A percentile compares a stretch with the other conserved stretches of the same genome.
These are phyloP conservation scores for Bettongia penicillata DNA, from an alignment of 2,113 vertebrate species.

Conservation along the genomic window DNA sequence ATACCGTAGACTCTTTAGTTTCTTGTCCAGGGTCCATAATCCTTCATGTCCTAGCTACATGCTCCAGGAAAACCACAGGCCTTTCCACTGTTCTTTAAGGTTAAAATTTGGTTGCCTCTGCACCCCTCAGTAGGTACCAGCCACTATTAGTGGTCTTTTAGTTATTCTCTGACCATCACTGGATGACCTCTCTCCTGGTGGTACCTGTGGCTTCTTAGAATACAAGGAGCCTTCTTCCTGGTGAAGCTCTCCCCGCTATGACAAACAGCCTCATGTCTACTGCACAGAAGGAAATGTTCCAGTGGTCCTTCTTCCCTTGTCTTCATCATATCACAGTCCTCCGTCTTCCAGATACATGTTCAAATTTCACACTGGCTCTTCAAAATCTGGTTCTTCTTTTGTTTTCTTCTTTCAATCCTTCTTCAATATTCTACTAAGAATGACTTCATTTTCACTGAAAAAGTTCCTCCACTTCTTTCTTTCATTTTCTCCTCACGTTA, in stretches of 20 bases:
- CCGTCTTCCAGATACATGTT: neutral
- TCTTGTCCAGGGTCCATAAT: neutral
- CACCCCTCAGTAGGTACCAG: neutral
- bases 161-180: neutral
- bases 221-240: neutral
- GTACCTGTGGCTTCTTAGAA: neutral
- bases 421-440: neutral
- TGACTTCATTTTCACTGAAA: neutral
- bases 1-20: neutral
- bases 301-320: neutral
- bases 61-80: neutral
- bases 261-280: neutral
- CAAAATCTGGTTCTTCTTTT: neutral
- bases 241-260: neutral
- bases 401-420: neutral
- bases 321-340: neutral
- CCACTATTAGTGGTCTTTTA: neutral
- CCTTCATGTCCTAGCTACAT: neutral
- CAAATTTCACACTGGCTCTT: neutral
- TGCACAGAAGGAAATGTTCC: neutral
- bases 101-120: neutral
- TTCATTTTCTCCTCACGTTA: neutral
- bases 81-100: neutral
- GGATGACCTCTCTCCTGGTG: neutral
- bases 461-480: neutral